Percentiles rank a stretch among this genome's conserved stretches.
phyloP scores from a whole-genome alignment of 2,888 invertebrate genomes.

The Drosophila koepferae region DNA sequence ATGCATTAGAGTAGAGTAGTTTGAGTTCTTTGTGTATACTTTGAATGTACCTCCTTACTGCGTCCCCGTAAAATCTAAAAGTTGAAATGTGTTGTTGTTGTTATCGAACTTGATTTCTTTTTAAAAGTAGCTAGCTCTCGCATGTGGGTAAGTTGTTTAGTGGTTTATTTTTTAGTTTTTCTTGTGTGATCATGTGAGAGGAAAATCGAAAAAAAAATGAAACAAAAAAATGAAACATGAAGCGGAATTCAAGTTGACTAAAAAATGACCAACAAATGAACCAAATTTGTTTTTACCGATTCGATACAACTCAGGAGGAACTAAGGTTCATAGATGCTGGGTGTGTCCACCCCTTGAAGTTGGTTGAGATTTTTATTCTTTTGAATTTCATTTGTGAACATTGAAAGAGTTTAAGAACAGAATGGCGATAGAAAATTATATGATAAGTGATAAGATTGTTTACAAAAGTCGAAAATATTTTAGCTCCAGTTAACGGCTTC shows the following conservation, averaged over 20 bases:
- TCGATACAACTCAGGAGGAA: constrained; percentile 34
- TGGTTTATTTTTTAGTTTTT: constrained; percentile 16
- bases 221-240: constrained; percentile 37
- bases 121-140: constrained; percentile 49
- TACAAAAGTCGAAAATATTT: constrained; percentile 58
- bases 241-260: constrained; percentile 35
- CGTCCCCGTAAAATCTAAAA: constrained; percentile 85
- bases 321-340: constrained; percentile 7
- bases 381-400: neutral
- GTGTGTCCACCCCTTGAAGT: neutral
- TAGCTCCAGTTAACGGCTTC: constrained; percentile 77
- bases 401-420: constrained; percentile 4
- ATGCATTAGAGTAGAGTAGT: constrained; percentile 73
- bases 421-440: constrained; percentile 23
- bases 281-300: constrained; percentile 22
- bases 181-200: constrained; percentile 25
- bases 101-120: constrained; percentile 67
- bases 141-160: constrained; percentile 52
- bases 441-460: constrained; percentile 43
- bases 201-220: neutral
- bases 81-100: constrained; percentile 80
- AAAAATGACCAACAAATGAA: constrained; percentile 9
- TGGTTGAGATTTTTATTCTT: neutral
- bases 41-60: constrained; percentile 85
- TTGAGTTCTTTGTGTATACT: constrained; percentile 81